These are phyloP conservation scores for Gerris lacustris DNA, from an alignment of 2,888 invertebrate genomes.

Conservation along the genomic window DNA sequence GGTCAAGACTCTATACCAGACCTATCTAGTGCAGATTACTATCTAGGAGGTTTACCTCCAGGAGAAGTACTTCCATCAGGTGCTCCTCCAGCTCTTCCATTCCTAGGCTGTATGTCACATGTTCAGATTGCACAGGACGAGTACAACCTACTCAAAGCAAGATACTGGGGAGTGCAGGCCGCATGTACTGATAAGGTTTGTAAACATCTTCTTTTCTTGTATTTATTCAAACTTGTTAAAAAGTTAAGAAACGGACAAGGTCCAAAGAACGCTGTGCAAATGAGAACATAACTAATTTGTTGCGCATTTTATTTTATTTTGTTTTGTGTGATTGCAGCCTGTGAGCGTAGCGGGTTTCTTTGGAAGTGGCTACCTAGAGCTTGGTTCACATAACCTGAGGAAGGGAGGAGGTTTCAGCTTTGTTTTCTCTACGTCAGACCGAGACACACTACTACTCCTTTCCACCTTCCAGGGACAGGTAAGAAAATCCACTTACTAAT, in stretches of 20 bases:
- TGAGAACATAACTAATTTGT: no score
- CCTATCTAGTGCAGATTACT: slow-evolving; percentile 54
- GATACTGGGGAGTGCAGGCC: slow-evolving; percentile 58
- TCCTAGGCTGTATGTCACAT: slow-evolving; percentile 73
- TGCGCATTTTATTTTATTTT: no score
- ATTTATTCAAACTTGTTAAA: no score
- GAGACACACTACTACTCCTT: slow-evolving; percentile 55
- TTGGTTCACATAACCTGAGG: slow-evolving; percentile 54
- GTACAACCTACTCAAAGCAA: slow-evolving; percentile 59
- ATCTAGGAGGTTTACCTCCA: slow-evolving; percentile 76
- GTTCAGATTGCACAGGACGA: slow-evolving; percentile 57
- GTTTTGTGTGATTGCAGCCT: slow-evolving; percentile 38
- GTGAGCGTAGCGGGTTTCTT: slow-evolving; percentile 60
- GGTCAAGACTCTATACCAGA: slow-evolving; percentile 48
- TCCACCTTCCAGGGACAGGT: slow-evolving; percentile 45
- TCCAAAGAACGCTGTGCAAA: no score
- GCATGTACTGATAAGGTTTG: slow-evolving; percentile 57
- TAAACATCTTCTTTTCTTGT: neutral
- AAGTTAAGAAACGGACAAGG: no score
- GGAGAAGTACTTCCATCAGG: slow-evolving; percentile 44
- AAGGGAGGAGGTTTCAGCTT: slow-evolving; percentile 60
- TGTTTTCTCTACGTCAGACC: slow-evolving; percentile 58
- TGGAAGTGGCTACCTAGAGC: slow-evolving; percentile 66
- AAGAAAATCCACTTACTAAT: slow-evolving; percentile 22
- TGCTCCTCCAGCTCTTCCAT: slow-evolving; percentile 38